Conservation (phyloP, 2,113 vertebrate species). For the Caranx melampygus region DNA sequence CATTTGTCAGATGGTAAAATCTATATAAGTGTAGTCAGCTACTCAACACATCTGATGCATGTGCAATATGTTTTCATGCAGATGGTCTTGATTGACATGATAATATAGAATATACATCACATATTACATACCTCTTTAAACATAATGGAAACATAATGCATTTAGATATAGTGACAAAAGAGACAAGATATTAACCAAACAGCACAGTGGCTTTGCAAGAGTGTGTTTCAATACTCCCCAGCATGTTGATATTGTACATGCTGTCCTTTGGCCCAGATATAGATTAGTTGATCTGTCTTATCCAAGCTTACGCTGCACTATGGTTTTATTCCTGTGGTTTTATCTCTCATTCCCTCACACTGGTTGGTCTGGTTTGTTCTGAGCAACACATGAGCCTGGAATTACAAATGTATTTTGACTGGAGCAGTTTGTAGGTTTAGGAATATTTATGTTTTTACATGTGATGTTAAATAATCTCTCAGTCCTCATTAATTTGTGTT, state of each 20-base stretch:
- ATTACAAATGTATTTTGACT: conserved; percentile 27
- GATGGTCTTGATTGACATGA: conserved; percentile 26
- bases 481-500: conserved; percentile 12
- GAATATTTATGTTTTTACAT: neutral
- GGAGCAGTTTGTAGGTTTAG: neutral
- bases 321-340: conserved; percentile 36
- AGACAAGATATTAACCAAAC: neutral
- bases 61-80: conserved; percentile 39
- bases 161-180: too few species aligned
- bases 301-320: conserved; percentile 25
- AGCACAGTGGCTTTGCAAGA: neutral
- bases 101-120: conserved; percentile 6
- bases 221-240: conserved; percentile 7
- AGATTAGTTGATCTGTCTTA: conserved; percentile 42
- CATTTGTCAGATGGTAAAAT: conserved; percentile 28
- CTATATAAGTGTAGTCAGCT: conserved; percentile 4
- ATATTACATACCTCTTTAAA: conserved; percentile 11
- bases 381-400: conserved; percentile 11
- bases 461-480: conserved; percentile 11
- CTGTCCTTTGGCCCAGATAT: conserved; percentile 40
- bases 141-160: neutral
- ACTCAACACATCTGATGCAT: conserved; percentile 35
- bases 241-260: conserved; percentile 15
- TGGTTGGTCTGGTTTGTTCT: neutral
- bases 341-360: neutral